Conservation (phyloP, 2,888 invertebrate species). For the Argynnis bischoffii region DNA sequence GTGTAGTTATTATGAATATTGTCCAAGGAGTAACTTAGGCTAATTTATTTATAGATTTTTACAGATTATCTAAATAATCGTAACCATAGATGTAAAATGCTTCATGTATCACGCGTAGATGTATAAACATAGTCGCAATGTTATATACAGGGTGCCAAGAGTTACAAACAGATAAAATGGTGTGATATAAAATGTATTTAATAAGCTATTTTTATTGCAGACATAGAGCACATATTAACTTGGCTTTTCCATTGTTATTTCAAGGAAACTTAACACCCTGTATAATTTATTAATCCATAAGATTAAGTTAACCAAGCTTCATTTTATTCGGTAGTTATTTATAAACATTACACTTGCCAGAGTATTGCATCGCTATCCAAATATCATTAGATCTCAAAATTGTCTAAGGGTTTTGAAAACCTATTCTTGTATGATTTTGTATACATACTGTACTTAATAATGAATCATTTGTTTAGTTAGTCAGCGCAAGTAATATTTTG, state of each 20-base stretch:
- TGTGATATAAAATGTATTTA: background rate
- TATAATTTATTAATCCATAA: background rate
- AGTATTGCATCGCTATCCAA: too few relatives aligned
- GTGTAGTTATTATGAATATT: slow-evolving; percentile 32
- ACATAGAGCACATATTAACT: background rate
- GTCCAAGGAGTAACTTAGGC: slow-evolving; percentile 35
- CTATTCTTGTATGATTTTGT: slow-evolving; percentile 14
- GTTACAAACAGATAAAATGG: background rate
- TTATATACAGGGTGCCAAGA: background rate
- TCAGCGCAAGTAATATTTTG: too few relatives aligned
- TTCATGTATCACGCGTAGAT: slow-evolving; percentile 29
- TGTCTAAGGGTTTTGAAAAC: slow-evolving; percentile 3
- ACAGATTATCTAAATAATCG: slow-evolving; percentile 24
- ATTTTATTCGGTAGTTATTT: too few relatives aligned
- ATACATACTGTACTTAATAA: background rate
- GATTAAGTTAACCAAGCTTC: too few relatives aligned
- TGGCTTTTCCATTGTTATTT: background rate
- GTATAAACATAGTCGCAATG: background rate
- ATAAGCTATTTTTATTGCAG: too few relatives aligned
- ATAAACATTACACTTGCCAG: too few relatives aligned
- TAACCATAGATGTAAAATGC: slow-evolving; percentile 28
- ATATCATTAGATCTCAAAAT: too few relatives aligned
- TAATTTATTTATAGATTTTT: slow-evolving; percentile 38
- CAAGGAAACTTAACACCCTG: background rate
- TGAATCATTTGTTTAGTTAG: too few relatives aligned